phyloP scores from a whole-genome alignment of 2,113 vertebrate genomes.

The Ranitomeya variabilis region DNA sequence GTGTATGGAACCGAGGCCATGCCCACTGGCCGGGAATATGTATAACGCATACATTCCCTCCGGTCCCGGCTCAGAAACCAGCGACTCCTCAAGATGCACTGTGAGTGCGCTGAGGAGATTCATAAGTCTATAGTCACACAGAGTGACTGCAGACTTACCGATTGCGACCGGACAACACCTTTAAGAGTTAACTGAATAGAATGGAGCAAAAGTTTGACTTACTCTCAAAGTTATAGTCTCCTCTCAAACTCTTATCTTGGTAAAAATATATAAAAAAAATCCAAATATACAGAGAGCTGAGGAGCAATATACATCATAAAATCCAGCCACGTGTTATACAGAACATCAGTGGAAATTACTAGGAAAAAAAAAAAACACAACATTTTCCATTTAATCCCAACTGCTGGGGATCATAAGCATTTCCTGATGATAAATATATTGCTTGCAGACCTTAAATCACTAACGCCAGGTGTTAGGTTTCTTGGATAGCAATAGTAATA shows the following conservation, averaged over 20 bases:
- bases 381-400: slow-evolving; percentile 4
- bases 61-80: no score
- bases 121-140: no score
- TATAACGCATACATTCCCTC: no score
- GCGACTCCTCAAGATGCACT: no score
- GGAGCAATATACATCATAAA: not conserved
- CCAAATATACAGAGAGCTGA: not conserved
- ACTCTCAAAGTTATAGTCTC: not conserved
- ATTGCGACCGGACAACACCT: no score
- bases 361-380: not conserved
- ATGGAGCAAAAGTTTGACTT: no score
- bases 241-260: not conserved
- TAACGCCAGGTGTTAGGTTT: not conserved
- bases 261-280: not conserved
- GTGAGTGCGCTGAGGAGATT: no score
- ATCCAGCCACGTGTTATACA: slow-evolving; percentile 16
- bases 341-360: not conserved
- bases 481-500: not conserved
- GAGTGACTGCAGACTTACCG: no score
- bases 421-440: slow-evolving; percentile 18
- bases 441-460: slow-evolving; percentile 4
- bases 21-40: no score
- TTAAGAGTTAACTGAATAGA: no score
- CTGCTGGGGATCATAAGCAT: not conserved
- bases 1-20: no score